Evolutionary conservation across 30 jellyfish, hydroid and myxozoan species (phyloP).

Genomic region (Turritopsis dohrnii): DNA sequence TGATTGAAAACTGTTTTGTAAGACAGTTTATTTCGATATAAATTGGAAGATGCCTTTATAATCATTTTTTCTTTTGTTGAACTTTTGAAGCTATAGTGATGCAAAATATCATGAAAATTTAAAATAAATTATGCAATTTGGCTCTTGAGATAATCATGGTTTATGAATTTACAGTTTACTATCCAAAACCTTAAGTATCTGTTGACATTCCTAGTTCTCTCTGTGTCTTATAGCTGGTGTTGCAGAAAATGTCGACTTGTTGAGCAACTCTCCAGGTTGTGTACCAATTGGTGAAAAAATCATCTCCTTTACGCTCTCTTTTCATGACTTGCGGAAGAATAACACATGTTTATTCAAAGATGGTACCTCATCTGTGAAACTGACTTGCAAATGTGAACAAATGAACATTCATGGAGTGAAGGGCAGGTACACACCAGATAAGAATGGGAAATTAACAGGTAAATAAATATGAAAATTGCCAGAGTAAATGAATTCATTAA

Average conservation of each 20-base stretch:
- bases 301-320: slow-evolving; percentile 13
- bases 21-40: no score
- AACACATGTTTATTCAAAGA: slow-evolving; percentile 2
- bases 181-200: no score
- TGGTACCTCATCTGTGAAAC: slow-evolving; percentile 3
- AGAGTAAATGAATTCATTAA: no score
- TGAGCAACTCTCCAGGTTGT: slow-evolving; percentile 9
- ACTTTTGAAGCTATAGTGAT: no score
- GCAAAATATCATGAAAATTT: no score
- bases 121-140: no score
- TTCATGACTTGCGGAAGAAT: slow-evolving; percentile 10
- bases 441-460: slow-evolving; percentile 18
- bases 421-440: slow-evolving; percentile 19
- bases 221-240: neutral
- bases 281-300: slow-evolving; percentile 21
- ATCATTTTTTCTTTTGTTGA: no score
- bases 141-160: no score
- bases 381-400: slow-evolving; percentile 8
- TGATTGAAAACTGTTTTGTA: no score
- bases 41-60: no score
- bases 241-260: slow-evolving; percentile 20
- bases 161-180: no score
- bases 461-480: neutral
- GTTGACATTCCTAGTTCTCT: no score
- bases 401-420: slow-evolving; percentile 7